A percentile compares a stretch with the other conserved stretches of the same genome.
These are phyloP conservation scores for Drosophila hamatofila DNA, from an alignment of 2,888 invertebrate species.

Conservation along the genomic window DNA sequence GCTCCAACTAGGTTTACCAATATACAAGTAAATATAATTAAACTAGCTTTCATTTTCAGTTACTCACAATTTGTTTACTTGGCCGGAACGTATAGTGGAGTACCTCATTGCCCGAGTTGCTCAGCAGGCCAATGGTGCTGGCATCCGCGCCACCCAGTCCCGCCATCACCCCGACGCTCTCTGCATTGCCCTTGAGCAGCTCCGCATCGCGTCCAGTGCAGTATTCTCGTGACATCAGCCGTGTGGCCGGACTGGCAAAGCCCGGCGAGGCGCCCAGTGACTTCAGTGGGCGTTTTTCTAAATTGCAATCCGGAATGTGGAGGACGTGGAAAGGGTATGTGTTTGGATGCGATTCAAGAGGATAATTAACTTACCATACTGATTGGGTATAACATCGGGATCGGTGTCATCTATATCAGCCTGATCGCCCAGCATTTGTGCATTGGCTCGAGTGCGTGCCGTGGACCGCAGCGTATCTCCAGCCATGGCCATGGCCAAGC, in stretches of 20 bases:
- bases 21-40: no score
- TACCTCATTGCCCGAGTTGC: slow-evolving; percentile 84
- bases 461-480: slow-evolving; percentile 83
- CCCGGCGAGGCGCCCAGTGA: slow-evolving; percentile 84
- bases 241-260: slow-evolving; percentile 84
- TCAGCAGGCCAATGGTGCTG: slow-evolving; percentile 68
- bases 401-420: slow-evolving; percentile 88
- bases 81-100: slow-evolving; percentile 86
- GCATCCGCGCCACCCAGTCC: slow-evolving; percentile 58
- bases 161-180: slow-evolving; percentile 56
- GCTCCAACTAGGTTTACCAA: neutral
- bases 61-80: slow-evolving; percentile 86
- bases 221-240: slow-evolving; percentile 85
- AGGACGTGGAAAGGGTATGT: neutral
- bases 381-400: slow-evolving; percentile 94
- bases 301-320: neutral
- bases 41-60: no score
- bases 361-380: slow-evolving; percentile 90
- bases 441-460: slow-evolving; percentile 84
- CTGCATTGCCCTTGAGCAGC: slow-evolving; percentile 71
- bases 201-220: slow-evolving; percentile 80
- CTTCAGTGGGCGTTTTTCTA: slow-evolving; percentile 85
- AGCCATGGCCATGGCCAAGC: slow-evolving; percentile 82
- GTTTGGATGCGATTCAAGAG: neutral
- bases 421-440: slow-evolving; percentile 84